phyloP scores from a whole-genome alignment of 2,888 invertebrate genomes.

The Drosophila glabriapex region DNA sequence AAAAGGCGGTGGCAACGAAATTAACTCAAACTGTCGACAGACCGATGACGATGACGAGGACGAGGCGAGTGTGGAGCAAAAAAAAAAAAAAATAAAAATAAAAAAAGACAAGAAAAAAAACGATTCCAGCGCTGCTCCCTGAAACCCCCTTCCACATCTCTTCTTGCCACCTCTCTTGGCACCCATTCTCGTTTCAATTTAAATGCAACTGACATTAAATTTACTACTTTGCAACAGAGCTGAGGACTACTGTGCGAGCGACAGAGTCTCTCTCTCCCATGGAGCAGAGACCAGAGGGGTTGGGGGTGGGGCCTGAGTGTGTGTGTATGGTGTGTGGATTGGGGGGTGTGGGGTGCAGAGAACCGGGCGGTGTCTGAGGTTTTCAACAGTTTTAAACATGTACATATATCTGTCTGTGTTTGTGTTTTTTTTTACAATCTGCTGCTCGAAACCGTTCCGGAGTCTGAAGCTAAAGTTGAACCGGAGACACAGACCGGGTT shows the following conservation, averaged over 20 bases:
- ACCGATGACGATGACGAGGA: constrained; percentile 25
- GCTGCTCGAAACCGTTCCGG: constrained; percentile 45
- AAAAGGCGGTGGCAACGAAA: constrained; percentile 63
- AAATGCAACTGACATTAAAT: constrained; percentile 82
- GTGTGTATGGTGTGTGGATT: not conserved
- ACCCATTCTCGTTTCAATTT: constrained; percentile 72
- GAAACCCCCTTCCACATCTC: not conserved
- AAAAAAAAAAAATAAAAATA: not conserved
- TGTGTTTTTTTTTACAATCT: constrained; percentile 19
- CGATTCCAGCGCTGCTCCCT: not conserved
- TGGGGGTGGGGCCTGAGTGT: not conserved
- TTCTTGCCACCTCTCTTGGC: not conserved
- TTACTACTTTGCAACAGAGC: constrained; percentile 76
- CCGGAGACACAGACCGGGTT: constrained; percentile 9
- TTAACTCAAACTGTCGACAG: constrained; percentile 80
- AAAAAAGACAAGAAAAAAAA: not conserved
- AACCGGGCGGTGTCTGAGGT: constrained; percentile 28
- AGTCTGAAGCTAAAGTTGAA: constrained; percentile 51
- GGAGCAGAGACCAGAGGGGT: not conserved
- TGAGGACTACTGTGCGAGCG: constrained; percentile 55
- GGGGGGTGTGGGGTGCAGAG: not conserved
- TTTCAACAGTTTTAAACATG: constrained; percentile 19
- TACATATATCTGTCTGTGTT: not conserved
- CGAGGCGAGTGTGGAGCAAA: constrained; percentile 9
- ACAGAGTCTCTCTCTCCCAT: not conserved